Conservation (phyloP, 2,797 vertebrate species). For the Hyperoplus immaculatus region DNA sequence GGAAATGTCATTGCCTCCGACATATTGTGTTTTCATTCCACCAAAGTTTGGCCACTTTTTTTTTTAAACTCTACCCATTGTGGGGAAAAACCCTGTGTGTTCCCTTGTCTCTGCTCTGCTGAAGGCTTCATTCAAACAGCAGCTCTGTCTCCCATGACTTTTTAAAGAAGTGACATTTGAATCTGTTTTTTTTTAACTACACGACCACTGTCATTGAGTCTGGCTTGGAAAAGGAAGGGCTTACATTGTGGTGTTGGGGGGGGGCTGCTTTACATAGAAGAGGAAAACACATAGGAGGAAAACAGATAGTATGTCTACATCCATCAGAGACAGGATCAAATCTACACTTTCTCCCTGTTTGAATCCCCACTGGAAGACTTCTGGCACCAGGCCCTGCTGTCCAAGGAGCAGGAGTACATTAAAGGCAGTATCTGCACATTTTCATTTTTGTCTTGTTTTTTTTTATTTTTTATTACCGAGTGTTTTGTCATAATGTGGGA, state of each 20-base stretch:
- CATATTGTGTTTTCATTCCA: background rate
- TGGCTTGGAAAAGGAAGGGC: background rate
- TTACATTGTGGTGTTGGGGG: background rate
- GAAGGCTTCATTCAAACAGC: conserved; percentile 23
- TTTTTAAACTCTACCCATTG: background rate
- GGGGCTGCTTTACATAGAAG: background rate
- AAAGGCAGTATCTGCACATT: too few relatives aligned
- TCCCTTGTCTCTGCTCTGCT: conserved; percentile 21
- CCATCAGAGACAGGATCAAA: too few relatives aligned
- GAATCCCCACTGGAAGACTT: conserved; percentile 1
- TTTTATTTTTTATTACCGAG: too few relatives aligned
- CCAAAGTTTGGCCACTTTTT: conserved; percentile 1
- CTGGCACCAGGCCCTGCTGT: background rate
- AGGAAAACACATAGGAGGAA: too few relatives aligned
- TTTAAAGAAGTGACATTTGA: background rate
- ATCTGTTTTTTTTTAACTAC: background rate
- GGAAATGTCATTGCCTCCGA: background rate
- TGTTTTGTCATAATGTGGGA: background rate
- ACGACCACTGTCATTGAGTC: background rate
- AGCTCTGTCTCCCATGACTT: conserved; percentile 1
- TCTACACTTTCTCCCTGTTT: too few relatives aligned
- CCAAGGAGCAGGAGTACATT: too few relatives aligned
- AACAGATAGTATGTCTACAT: too few relatives aligned
- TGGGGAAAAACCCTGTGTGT: background rate
- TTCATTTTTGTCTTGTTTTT: too few relatives aligned